Evolutionary conservation across 2,797 vertebrate species (phyloP).

Genomic region (Anguilla marmorata): DNA sequence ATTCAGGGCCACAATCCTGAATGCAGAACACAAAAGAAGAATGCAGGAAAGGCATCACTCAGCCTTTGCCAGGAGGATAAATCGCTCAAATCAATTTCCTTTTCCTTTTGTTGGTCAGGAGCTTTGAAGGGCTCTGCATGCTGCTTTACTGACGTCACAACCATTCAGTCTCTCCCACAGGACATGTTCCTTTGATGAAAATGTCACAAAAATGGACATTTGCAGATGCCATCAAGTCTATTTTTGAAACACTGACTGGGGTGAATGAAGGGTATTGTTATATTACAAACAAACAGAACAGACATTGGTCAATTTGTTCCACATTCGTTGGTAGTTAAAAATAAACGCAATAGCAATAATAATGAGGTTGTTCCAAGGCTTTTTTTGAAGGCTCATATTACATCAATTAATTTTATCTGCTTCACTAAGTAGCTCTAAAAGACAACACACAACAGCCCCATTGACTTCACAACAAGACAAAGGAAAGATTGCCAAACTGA

Average conservation of each 20-base stretch:
- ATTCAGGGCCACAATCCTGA: neutral
- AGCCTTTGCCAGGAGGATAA: neutral
- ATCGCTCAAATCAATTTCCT: conserved; percentile 15
- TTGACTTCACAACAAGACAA: neutral
- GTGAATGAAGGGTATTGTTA: conserved; percentile 23
- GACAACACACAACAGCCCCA: neutral
- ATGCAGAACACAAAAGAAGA: neutral
- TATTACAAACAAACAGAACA: conserved; percentile 21
- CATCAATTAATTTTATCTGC: neutral
- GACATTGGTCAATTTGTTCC: conserved; percentile 12
- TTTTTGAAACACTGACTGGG: neutral
- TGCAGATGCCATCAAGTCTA: conserved; percentile 16
- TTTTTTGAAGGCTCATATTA: neutral
- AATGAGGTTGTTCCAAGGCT: neutral
- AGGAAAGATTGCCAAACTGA: neutral
- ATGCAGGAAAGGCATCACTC: neutral
- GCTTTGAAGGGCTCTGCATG: neutral
- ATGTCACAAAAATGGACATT: neutral
- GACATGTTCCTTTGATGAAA: neutral
- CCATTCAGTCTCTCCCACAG: neutral
- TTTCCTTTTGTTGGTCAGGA: conserved; percentile 1
- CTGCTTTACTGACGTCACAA: conserved; percentile 2
- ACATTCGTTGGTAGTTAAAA: neutral
- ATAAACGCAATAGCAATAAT: neutral
- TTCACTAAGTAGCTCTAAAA: neutral